A percentile compares a stretch with the other conserved stretches of the same genome.
Conservation (phyloP, 2,797 vertebrate genomes). For the Phylloscopus collybita region DNA sequence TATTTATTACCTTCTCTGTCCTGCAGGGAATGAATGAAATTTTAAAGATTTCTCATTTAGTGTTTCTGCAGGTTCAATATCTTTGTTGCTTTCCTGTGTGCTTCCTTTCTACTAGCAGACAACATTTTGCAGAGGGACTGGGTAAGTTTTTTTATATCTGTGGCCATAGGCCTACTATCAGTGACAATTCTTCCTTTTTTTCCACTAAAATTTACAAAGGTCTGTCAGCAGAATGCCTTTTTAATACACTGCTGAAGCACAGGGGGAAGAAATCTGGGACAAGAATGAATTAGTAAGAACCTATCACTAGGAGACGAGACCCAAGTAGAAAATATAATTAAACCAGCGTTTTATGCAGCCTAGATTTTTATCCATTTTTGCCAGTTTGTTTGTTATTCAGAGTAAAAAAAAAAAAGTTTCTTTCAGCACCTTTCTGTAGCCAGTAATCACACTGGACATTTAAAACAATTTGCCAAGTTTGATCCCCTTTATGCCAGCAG, state of each 20-base stretch:
- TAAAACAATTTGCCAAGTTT: neutral
- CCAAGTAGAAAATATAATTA: conserved; percentile 3
- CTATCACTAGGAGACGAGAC: neutral
- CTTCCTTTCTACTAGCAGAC: neutral
- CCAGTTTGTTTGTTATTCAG: neutral
- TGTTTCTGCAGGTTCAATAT: neutral
- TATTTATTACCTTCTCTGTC: neutral
- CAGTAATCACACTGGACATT: neutral
- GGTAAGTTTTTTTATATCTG: neutral
- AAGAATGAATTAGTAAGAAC: neutral
- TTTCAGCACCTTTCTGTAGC: neutral
- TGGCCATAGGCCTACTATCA: neutral
- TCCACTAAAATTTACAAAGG: neutral
- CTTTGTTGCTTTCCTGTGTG: neutral
- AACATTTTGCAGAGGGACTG: neutral
- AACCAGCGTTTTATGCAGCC: neutral
- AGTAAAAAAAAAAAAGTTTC: neutral
- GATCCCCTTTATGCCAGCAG: neutral
- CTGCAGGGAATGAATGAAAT: neutral
- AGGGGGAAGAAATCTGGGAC: neutral
- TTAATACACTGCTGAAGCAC: neutral
- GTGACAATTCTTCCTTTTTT: neutral
- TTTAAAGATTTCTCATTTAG: neutral
- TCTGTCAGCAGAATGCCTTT: neutral
- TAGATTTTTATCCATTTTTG: conserved; percentile 24